Base-by-base conservation (phyloP, 2,888 invertebrate genomes). In the Ophion costatus region DNA sequence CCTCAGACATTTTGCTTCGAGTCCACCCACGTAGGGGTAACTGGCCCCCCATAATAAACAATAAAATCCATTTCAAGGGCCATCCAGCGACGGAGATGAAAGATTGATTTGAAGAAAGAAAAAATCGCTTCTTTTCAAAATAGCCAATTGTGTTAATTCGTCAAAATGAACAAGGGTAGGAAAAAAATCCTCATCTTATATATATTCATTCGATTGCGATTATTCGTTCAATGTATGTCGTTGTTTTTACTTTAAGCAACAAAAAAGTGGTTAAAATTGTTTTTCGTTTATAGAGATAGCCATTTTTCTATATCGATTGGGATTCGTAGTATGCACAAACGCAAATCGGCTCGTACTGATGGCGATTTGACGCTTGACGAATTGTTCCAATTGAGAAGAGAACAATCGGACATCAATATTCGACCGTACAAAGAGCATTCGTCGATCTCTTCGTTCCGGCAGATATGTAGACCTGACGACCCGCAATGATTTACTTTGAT, bases 401-500 rank as follows among this genome's bases (percentile, higher is more conserved):
- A 88, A 90, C 88, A 89, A 89, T 89, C 86, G 85, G 79, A 85
- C 84, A 90, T 90, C 89, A 89, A 88, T 89, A 87, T 61, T 88
- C 82, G 84, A 84, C 87, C 24, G 81, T 70, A 10, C 42, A 76
- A 86, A 82, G 73, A 77, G 71, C 75, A 85, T 86, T 84, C 79
- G 82, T 78, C 69, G 42, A 69, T 78, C 61, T 86, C n/a, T 86
- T 70, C 84, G 88, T 88, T 89, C 88, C 88, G 88, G 87, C 90
- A 89, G 82, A 73, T 84, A 82, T 87, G 86, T 85, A 82, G 83
- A 85, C 79, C 86, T 86, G 84, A 86, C 87, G 89, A 89, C 86
- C 86, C 83, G 84, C 88, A 87, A 90, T 89, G 90, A 90, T 90
- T 90, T 88, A 90, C 89, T 88, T 78, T 87, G 90, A 88, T 89